A percentile compares a stretch with the other conserved stretches of the same genome.
Evolutionary conservation across 2,113 vertebrate genomes (phyloP).

Genomic region (Lophura nycthemera): DNA sequence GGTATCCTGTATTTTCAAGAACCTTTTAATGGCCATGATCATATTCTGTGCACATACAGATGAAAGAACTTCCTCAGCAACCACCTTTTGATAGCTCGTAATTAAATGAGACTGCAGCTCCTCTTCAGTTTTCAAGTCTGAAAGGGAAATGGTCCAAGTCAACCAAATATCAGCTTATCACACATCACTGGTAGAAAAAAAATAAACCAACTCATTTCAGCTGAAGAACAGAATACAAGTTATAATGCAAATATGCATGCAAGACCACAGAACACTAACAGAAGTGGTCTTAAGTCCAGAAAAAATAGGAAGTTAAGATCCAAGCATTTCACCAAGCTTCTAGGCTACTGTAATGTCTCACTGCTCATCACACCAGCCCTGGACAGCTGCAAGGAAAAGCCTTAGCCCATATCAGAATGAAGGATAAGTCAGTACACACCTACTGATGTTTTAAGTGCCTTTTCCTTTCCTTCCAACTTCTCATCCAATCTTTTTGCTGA

Average conservation of each 20-base stretch:
- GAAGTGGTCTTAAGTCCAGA: not conserved
- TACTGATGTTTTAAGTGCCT: constrained; percentile 48
- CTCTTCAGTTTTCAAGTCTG: constrained; percentile 86
- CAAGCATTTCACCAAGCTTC: not conserved
- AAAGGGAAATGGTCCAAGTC: not conserved
- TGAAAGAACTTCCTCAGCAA: constrained; percentile 71
- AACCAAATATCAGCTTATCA: not conserved
- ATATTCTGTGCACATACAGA: constrained; percentile 76
- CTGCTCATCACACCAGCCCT: no score
- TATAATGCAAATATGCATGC: not conserved
- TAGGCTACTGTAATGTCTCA: not conserved
- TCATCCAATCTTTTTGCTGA: constrained; percentile 74
- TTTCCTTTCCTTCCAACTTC: constrained; percentile 74
- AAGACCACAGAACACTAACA: not conserved
- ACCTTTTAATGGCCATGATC: constrained; percentile 80
- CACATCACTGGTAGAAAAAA: not conserved
- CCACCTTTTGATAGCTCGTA: constrained; percentile 80
- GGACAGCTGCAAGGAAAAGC: not conserved
- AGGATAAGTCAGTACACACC: constrained; percentile 12
- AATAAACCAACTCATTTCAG: not conserved
- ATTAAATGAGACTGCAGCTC: constrained; percentile 84
- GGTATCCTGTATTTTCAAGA: constrained; percentile 70
- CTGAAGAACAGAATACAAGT: not conserved
- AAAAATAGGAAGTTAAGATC: not conserved
- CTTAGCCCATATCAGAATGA: not conserved